Evolutionary conservation across 2,113 vertebrate genomes (phyloP).

Genomic region (Sitta europaea): DNA sequence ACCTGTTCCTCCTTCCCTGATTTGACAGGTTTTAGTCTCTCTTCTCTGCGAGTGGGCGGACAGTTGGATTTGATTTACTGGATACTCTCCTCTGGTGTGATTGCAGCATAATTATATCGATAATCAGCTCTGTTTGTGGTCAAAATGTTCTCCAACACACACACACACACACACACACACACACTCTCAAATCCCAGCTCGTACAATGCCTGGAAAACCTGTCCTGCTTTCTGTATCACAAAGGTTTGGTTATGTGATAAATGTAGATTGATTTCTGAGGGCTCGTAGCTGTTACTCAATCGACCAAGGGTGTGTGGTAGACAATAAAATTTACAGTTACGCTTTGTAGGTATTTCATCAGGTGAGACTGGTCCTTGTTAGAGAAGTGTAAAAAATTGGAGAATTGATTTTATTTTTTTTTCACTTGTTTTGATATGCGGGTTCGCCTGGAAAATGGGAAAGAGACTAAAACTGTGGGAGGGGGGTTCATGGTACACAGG

Average conservation of each 20-base stretch:
- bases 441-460: neutral
- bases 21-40: slow-evolving; percentile 63
- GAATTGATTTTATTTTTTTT: neutral
- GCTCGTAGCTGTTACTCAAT: neutral
- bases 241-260: neutral
- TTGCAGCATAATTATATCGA: slow-evolving; percentile 66
- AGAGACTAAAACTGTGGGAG: neutral
- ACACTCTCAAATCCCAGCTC: neutral
- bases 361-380: slow-evolving; percentile 25
- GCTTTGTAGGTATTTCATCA: slow-evolving; percentile 33
- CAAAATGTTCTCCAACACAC: slow-evolving; percentile 38
- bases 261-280: slow-evolving; percentile 45
- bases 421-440: neutral
- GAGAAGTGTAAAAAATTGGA: neutral
- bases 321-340: neutral
- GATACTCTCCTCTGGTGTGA: slow-evolving; percentile 49
- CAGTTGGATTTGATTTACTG: slow-evolving; percentile 66
- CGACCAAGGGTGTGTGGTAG: slow-evolving; percentile 19
- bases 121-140: slow-evolving; percentile 64
- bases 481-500: accelerated
- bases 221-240: neutral
- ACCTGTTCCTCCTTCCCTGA: slow-evolving; percentile 51
- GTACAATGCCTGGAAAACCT: neutral
- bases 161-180: neutral
- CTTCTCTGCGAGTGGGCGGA: slow-evolving; percentile 50